Conservation (phyloP, 1,140 invertebrate species). For the Papilio glaucus region DNA sequence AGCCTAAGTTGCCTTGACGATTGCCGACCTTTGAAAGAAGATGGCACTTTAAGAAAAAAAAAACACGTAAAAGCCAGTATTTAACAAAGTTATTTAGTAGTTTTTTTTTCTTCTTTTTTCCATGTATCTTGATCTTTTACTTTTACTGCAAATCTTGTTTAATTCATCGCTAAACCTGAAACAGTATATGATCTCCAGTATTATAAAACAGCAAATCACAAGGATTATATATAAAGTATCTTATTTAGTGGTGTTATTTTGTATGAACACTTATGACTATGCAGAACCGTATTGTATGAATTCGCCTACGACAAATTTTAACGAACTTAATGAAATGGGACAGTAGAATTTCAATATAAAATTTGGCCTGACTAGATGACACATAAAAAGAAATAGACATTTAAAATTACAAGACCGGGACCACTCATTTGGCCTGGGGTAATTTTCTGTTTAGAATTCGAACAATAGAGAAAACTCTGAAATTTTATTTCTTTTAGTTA, state of each 20-base stretch:
- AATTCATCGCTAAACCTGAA: too few relatives aligned
- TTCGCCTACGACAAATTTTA: not conserved
- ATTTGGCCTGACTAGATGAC: not conserved
- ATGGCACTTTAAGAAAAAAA: too few relatives aligned
- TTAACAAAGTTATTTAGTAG: too few relatives aligned
- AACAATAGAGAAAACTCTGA: not conserved
- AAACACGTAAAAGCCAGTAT: too few relatives aligned
- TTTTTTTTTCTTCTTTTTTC: too few relatives aligned
- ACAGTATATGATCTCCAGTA: too few relatives aligned
- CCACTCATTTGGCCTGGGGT: not conserved
- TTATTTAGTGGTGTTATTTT: not conserved
- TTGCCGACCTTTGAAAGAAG: too few relatives aligned
- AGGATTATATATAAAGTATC: not conserved
- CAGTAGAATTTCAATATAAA: not conserved
- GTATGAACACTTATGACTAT: not conserved
- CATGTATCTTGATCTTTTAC: too few relatives aligned
- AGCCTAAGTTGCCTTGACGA: too few relatives aligned
- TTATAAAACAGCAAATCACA: not conserved
- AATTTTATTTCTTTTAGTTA: not conserved
- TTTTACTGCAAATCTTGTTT: too few relatives aligned
- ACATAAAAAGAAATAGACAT: not conserved
- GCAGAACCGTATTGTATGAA: not conserved
- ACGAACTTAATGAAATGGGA: not conserved
- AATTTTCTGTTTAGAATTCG: not conserved
- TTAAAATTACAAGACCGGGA: not conserved